Percentiles rank a stretch among this genome's conserved stretches.
These are phyloP conservation scores for Harpalus rufipes DNA, from an alignment of 2,888 invertebrate species.

Conservation along the genomic window DNA sequence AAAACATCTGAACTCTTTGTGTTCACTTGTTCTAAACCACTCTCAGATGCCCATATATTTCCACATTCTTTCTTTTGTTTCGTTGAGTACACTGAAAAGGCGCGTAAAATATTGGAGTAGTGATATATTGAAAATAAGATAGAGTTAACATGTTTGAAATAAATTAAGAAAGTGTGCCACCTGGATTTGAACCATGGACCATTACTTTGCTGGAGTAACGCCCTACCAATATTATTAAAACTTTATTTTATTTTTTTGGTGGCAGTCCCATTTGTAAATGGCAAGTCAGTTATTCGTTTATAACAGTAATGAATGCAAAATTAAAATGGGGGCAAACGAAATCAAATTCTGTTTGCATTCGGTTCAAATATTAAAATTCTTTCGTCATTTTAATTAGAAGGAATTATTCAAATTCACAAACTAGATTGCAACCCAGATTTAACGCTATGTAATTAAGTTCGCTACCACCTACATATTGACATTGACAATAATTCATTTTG, in stretches of 20 bases:
- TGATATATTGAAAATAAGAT: no score
- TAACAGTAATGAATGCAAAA: background rate
- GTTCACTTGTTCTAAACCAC: background rate
- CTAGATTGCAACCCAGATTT: background rate
- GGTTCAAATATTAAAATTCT: conserved; percentile 21
- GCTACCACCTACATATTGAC: background rate
- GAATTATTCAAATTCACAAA: conserved; percentile 5
- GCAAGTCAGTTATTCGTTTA: no score
- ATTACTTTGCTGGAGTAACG: no score
- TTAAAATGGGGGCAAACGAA: background rate
- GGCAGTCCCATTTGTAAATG: no score
- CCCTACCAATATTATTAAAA: no score
- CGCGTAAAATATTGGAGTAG: background rate
- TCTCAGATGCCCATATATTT: conserved; percentile 1
- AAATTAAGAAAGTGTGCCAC: no score
- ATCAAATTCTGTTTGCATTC: conserved; percentile 8
- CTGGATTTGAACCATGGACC: no score
- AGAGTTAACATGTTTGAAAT: no score
- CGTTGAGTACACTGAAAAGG: background rate
- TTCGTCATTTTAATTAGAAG: conserved; percentile 2
- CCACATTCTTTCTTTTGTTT: conserved; percentile 10
- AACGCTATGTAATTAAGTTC: background rate
- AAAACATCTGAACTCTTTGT: conserved; percentile 44
- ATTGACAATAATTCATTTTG: conserved; percentile 8
- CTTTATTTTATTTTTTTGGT: no score